Evolutionary conservation across 2,797 vertebrate species (phyloP).

Genomic region (Coendou prehensilis): DNA sequence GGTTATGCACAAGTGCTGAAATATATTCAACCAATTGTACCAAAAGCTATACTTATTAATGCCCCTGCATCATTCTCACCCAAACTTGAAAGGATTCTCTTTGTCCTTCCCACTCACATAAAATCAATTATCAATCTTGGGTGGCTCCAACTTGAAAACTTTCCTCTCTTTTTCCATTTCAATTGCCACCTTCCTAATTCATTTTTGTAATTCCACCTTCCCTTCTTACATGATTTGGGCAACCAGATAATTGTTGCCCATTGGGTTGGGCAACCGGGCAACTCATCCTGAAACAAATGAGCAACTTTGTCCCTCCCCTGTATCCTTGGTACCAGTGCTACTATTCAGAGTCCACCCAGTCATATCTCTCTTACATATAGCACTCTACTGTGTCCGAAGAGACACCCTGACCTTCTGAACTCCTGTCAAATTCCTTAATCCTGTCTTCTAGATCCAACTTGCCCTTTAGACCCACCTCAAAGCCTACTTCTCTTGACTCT

Average conservation of each 20-base stretch:
- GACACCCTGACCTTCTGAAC: too few species aligned
- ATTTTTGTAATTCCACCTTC: not conserved
- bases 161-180: not conserved
- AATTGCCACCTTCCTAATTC: not conserved
- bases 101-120: not conserved
- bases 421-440: not conserved
- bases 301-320: not conserved
- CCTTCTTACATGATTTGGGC: not conserved
- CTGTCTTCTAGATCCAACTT: not conserved
- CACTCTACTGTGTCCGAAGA: too few species aligned
- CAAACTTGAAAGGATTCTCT: not conserved
- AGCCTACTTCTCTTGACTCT: not conserved
- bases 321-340: not conserved
- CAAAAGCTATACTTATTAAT: not conserved
- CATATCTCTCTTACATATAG: not conserved
- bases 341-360: not conserved
- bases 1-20: not conserved
- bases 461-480: not conserved
- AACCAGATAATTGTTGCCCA: not conserved
- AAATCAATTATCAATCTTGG: not conserved
- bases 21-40: not conserved
- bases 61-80: not conserved
- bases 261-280: too few species aligned
- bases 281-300: not conserved
- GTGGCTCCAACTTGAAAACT: not conserved